phyloP scores from a whole-genome alignment of 2,113 vertebrate species.

The Ranitomeya variabilis region DNA sequence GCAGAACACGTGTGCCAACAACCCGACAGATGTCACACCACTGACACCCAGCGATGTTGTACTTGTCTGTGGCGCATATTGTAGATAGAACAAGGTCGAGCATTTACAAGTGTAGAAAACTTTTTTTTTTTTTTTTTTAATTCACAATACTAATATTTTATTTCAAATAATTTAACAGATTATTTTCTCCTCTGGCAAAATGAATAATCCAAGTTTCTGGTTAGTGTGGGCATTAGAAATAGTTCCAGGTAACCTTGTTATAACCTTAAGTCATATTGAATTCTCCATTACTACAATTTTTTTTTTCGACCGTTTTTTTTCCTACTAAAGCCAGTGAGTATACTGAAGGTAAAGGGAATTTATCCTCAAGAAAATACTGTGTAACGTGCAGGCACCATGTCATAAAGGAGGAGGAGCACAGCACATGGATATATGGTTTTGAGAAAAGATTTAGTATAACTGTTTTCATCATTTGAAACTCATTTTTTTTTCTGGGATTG shows the following conservation, averaged over 20 bases:
- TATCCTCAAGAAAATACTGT: too few relatives aligned
- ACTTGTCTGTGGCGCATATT: background rate
- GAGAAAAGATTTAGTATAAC: too few relatives aligned
- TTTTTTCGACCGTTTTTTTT: too few relatives aligned
- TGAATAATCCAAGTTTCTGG: background rate
- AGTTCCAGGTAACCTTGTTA: background rate
- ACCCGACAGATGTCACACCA: slow-evolving; percentile 19
- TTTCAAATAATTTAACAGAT: background rate
- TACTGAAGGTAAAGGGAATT: too few relatives aligned
- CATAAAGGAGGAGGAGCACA: too few relatives aligned
- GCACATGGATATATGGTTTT: too few relatives aligned
- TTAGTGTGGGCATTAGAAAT: background rate
- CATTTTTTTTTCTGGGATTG: too few relatives aligned
- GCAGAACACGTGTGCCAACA: slow-evolving; percentile 13
- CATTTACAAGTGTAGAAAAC: background rate
- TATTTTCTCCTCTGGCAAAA: background rate
- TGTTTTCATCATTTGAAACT: too few relatives aligned
- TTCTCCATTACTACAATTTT: too few relatives aligned
- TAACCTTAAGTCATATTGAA: too few relatives aligned
- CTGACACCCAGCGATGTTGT: background rate
- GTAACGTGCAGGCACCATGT: too few relatives aligned
- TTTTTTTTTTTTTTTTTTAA: background rate
- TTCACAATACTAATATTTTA: background rate
- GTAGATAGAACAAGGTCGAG: background rate
- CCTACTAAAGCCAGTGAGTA: too few relatives aligned